Evolutionary conservation across 92 coral and sea anemone genomes (phyloP).

Genomic region (Diadumene lineata): DNA sequence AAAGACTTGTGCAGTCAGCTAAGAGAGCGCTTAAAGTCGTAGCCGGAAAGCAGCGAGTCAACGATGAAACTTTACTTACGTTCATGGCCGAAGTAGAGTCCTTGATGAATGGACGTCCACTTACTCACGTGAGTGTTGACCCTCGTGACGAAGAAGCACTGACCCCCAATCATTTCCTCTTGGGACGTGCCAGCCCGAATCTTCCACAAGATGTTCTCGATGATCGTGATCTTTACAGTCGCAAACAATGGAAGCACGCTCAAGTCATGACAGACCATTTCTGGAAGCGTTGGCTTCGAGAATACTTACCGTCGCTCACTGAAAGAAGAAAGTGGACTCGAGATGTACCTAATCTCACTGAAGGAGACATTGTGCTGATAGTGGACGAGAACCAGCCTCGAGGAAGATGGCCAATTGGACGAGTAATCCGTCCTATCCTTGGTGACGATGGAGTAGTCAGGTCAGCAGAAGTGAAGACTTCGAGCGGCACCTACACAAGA

Average conservation of each 20-base stretch:
- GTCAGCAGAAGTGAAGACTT: slow-evolving; percentile 15
- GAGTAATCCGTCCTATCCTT: slow-evolving; percentile 17
- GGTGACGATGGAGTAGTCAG: slow-evolving; percentile 34
- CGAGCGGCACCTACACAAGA: slow-evolving; percentile 1
- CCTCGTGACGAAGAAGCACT: slow-evolving; percentile 54
- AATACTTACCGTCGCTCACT: slow-evolving; percentile 46
- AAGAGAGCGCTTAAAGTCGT: slow-evolving; percentile 57
- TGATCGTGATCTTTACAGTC: slow-evolving; percentile 35
- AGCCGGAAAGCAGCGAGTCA: no score
- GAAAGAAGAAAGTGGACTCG: slow-evolving; percentile 31
- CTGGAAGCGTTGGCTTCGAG: slow-evolving; percentile 56
- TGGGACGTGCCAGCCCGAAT: slow-evolving; percentile 47
- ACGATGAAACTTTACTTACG: slow-evolving; percentile 58
- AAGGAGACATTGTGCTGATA: no score
- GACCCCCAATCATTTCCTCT: slow-evolving; percentile 65
- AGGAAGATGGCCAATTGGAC: slow-evolving; percentile 41
- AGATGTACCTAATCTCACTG: slow-evolving; percentile 28
- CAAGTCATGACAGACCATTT: slow-evolving; percentile 64
- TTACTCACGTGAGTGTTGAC: slow-evolving; percentile 51
- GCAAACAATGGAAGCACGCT: slow-evolving; percentile 64
- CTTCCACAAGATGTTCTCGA: slow-evolving; percentile 34
- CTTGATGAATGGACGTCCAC: slow-evolving; percentile 52
- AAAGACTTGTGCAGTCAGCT: slow-evolving; percentile 47
- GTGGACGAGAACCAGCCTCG: slow-evolving; percentile 26
- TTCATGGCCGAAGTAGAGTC: slow-evolving; percentile 60